Percentiles rank a stretch among this genome's conserved stretches.
Evolutionary conservation across 2,113 vertebrate species (phyloP).

Genomic region (Ceyx cyanopectus): DNA sequence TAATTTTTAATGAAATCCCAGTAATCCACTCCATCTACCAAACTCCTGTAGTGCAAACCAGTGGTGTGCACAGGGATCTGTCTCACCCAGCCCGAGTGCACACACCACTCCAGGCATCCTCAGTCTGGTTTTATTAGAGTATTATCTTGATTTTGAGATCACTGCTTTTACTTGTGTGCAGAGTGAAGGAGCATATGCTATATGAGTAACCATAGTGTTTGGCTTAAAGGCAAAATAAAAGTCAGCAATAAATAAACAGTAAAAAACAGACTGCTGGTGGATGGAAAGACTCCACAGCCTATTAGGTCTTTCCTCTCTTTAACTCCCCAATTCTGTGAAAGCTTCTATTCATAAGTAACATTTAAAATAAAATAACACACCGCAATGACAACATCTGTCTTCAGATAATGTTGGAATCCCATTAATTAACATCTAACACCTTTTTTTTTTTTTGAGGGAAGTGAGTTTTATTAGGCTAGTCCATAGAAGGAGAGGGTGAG

Average conservation of each 20-base stretch:
- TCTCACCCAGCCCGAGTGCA: not conserved
- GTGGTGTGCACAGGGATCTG: not conserved
- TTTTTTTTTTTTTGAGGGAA: not conserved
- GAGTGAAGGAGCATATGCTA: slow-evolving; percentile 79
- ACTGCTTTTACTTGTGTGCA: slow-evolving; percentile 72
- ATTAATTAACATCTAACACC: not conserved
- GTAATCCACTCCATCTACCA: slow-evolving; percentile 43
- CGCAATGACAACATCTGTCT: not conserved
- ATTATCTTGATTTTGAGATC: slow-evolving; percentile 57
- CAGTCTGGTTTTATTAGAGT: slow-evolving; percentile 49
- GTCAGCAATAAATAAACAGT: slow-evolving; percentile 73
- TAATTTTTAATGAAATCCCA: slow-evolving; percentile 72
- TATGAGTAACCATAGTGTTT: slow-evolving; percentile 80
- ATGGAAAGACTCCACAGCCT: not conserved
- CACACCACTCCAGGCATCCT: slow-evolving; percentile 11
- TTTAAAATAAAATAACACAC: not conserved
- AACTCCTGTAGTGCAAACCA: slow-evolving; percentile 10
- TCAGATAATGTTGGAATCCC: not conserved
- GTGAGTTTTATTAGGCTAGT: not conserved
- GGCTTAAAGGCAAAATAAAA: slow-evolving; percentile 83
- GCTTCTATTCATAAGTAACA: not conserved
- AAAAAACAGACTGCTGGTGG: slow-evolving; percentile 67
- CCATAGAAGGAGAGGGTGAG: not conserved
- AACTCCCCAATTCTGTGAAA: not conserved
- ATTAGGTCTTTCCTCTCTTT: not conserved